Base-by-base conservation (phyloP, 2,113 vertebrate genomes). In the Corythaeola cristata region DNA sequence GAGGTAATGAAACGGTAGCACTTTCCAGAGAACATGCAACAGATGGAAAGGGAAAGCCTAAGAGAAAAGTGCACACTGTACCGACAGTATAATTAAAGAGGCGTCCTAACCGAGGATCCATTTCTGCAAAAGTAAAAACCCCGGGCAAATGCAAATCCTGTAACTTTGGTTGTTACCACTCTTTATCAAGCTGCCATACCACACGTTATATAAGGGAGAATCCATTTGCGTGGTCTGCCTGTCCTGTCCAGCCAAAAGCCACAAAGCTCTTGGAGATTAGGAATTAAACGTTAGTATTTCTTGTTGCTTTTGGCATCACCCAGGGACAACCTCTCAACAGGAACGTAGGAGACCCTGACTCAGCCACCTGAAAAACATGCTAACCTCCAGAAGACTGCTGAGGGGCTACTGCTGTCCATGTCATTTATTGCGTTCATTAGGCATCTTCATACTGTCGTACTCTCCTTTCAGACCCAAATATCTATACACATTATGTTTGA, bases 401-500 rank as follows among this genome's bases (percentile, higher is more conserved):
- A 90, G 28, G 50, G 32, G 20, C 59, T 64, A 11, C 63, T 56
- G 11, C 6, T 77, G 47, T 20, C 20, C 32, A 23, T 7, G 35
- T 28, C 2, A 1, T 15, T 27, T 45, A 20, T 5, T 0, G 0
- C 2, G 3, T 33, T 74, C 5, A 2, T 59, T 22, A 45, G 37
- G 44, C 1, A 8, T 23, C 52, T 82, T 68, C 62, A 67, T 9
- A 12, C 8, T 59, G 13, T 5, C 8, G 3, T 21, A 32, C 17
- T 26, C 33, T 69, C 26, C 33, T 69, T 91, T 50, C 17, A 41
- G 85, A 82, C 30, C 58, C 47, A 82, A 56, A 11, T 22, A n/a
- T 9, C 52, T 59, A 19, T 22, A 80, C 72, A 24, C 15, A 11
- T 20, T 41, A 8, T 8, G 21, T 27, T 59, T 72, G 56, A 75